A percentile compares a stretch with the other conserved stretches of the same genome.
These are phyloP conservation scores for Burhinus oedicnemus DNA, from an alignment of 2,113 vertebrate species.

Conservation along the genomic window DNA sequence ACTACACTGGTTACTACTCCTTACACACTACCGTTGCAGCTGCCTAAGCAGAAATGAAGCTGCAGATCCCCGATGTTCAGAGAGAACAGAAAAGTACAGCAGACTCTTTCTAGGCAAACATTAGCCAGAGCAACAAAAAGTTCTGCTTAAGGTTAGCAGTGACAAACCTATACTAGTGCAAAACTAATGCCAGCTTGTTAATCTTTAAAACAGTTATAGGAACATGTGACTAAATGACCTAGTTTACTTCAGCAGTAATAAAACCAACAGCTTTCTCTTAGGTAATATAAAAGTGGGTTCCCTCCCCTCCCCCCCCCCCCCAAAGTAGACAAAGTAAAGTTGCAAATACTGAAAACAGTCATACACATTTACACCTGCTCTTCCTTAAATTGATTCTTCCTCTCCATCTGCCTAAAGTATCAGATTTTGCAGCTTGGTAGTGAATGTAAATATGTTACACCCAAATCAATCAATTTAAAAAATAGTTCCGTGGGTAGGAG, in stretches of 20 bases:
- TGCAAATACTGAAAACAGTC: not conserved
- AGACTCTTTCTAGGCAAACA: not conserved
- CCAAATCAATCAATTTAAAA: not conserved
- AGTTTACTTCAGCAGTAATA: not conserved
- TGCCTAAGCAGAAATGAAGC: not conserved
- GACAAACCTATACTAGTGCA: not conserved
- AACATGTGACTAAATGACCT: not conserved
- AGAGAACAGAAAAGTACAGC: not conserved
- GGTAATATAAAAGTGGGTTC: not conserved
- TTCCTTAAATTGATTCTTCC: not conserved
- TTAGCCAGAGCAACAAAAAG: not conserved
- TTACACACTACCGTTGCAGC: not conserved
- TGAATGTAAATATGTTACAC: not conserved
- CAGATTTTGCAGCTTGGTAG: not conserved
- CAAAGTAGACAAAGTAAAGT: not conserved
- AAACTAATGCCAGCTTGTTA: not conserved
- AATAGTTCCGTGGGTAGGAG: not conserved
- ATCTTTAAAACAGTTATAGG: not conserved
- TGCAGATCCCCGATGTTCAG: not conserved
- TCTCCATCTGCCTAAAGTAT: not conserved
- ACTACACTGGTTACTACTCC: not conserved
- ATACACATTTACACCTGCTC: not conserved
- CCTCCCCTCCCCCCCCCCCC: fast-evolving
- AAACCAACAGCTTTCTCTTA: not conserved
- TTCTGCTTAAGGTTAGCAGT: not conserved